A percentile compares a stretch with the other conserved stretches of the same genome.
Evolutionary conservation across 2,888 invertebrate genomes (phyloP).

Genomic region (Nebria salina): DNA sequence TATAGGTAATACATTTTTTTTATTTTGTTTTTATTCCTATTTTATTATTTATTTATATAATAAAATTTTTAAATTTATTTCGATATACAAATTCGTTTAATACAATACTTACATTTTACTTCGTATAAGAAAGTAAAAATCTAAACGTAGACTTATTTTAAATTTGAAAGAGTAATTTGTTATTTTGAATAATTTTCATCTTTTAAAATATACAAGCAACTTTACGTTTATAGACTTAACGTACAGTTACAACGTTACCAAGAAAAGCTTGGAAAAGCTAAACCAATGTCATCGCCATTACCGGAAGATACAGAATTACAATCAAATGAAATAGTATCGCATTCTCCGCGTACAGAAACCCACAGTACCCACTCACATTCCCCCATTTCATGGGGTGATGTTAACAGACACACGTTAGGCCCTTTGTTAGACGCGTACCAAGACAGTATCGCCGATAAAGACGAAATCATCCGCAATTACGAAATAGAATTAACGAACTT

Average conservation of each 20-base stretch:
- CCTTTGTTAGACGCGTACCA: constrained; percentile 83
- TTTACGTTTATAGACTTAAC: constrained; percentile 67
- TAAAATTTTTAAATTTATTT: too few relatives aligned
- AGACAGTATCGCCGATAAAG: constrained; percentile 80
- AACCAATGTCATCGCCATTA: constrained; percentile 47
- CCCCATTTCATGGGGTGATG: constrained; percentile 66
- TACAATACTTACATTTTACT: too few relatives aligned
- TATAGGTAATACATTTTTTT: constrained; percentile 65
- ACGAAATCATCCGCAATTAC: constrained; percentile 75
- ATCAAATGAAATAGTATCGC: constrained; percentile 30
- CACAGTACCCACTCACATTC: constrained; percentile 61
- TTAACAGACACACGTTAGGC: constrained; percentile 72
- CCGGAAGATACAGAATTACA: constrained; percentile 47
- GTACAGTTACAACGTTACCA: constrained; percentile 82
- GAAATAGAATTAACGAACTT: constrained; percentile 76
- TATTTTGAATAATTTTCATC: too few relatives aligned
- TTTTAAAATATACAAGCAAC: too few relatives aligned
- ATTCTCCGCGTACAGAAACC: constrained; percentile 54
- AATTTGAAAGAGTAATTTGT: too few relatives aligned
- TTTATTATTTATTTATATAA: not conserved
- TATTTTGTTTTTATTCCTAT: constrained; percentile 25
- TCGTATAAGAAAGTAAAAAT: too few relatives aligned
- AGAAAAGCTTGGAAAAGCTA: constrained; percentile 68
- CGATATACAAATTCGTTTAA: too few relatives aligned
- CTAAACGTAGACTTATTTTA: too few relatives aligned